Conservation (phyloP, 2,113 vertebrate species). For the Cercocebus atys region DNA sequence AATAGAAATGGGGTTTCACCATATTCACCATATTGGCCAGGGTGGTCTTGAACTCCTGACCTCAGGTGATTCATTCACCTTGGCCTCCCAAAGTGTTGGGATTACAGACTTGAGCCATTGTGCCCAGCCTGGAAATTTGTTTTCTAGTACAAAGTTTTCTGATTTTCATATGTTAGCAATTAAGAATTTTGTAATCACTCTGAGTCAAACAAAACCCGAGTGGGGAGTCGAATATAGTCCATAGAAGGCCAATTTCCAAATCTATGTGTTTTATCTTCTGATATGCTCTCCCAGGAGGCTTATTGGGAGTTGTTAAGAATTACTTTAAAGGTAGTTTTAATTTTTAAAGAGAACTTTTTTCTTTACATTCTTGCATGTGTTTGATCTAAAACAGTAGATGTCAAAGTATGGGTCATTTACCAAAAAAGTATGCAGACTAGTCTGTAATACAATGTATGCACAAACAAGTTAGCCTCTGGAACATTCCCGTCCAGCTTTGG, state of each 20-base stretch:
- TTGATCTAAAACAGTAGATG: not conserved
- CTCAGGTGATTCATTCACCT: too few species aligned
- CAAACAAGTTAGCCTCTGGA: not conserved
- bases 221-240: not conserved
- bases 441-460: not conserved
- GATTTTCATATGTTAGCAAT: not conserved
- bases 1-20: too few species aligned
- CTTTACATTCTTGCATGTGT: not conserved
- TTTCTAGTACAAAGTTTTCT: not conserved
- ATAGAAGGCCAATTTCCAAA: not conserved
- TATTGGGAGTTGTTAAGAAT: not conserved
- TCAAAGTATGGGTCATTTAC: not conserved
- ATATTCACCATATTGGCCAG: too few species aligned
- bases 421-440: not conserved
- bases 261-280: not conserved
- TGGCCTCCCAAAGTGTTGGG: too few species aligned
- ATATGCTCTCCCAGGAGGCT: not conserved
- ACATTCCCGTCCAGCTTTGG: not conserved
- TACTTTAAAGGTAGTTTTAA: slow-evolving; percentile 21
- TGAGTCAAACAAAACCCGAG: not conserved
- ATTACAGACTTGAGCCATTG: too few species aligned
- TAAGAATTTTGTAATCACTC: not conserved
- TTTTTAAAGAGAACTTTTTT: slow-evolving; percentile 37
- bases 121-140: not conserved
- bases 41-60: too few species aligned